Percentiles rank a stretch among this genome's conserved stretches.
Evolutionary conservation across 2,797 vertebrate species (phyloP).

Genomic region (Cyclopterus lumpus): DNA sequence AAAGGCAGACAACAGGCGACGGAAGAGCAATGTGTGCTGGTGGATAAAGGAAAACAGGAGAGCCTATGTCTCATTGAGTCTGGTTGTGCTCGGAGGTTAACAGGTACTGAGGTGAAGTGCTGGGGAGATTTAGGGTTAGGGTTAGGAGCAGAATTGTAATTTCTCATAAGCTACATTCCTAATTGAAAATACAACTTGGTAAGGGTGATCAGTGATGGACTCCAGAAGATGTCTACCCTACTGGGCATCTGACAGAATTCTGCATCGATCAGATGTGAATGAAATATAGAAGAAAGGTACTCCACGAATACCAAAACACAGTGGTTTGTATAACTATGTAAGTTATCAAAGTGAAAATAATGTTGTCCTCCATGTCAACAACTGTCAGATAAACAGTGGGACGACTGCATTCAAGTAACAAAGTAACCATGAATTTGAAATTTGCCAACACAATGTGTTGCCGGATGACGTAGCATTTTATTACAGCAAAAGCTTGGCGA

Average conservation of each 20-base stretch:
- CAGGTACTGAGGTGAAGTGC: slow-evolving; percentile 51
- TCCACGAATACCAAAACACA: background rate
- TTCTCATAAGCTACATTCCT: background rate
- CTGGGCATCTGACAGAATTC: background rate
- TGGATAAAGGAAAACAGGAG: slow-evolving; percentile 66
- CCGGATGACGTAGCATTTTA: background rate
- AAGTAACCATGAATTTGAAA: background rate
- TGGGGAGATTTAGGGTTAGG: slow-evolving; percentile 28
- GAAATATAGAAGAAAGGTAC: background rate
- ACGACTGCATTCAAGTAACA: background rate
- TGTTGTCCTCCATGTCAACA: background rate
- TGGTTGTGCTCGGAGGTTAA: slow-evolving; percentile 59
- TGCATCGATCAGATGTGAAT: background rate
- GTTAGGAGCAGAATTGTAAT: slow-evolving; percentile 15
- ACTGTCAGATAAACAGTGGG: background rate
- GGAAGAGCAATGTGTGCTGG: slow-evolving; percentile 60
- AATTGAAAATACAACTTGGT: slow-evolving; percentile 4
- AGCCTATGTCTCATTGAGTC: slow-evolving; percentile 53
- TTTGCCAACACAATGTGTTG: background rate
- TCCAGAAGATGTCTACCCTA: background rate
- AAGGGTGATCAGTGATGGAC: slow-evolving; percentile 2
- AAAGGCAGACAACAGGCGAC: slow-evolving; percentile 66
- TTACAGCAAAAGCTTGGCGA: background rate
- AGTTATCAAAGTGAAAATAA: background rate
- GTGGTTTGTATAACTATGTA: background rate